phyloP scores from a whole-genome alignment of 2,113 vertebrate genomes.

The Bubalus kerabau region DNA sequence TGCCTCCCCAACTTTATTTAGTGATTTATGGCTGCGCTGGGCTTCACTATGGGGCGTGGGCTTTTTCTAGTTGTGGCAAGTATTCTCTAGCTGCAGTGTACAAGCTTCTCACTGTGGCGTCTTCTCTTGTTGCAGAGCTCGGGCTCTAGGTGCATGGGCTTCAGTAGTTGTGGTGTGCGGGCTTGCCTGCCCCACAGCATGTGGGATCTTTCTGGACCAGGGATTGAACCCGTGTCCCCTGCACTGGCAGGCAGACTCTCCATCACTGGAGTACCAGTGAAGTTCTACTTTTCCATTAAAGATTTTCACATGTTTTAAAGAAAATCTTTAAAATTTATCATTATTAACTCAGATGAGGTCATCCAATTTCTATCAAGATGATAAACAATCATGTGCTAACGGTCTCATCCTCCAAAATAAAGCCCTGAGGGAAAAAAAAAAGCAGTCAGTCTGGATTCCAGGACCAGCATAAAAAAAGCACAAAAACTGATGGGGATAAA shows the following conservation, averaged over 20 bases:
- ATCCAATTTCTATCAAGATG: not conserved
- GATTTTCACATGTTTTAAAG: not conserved
- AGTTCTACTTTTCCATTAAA: not conserved
- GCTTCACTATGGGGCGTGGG: not conserved
- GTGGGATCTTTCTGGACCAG: not conserved
- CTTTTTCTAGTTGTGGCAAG: not conserved
- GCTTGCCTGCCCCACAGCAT: not conserved
- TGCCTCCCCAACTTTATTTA: not conserved
- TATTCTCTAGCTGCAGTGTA: not conserved
- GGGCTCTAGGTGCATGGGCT: fast-evolving
- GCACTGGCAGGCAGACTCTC: not conserved
- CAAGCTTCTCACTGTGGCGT: not conserved
- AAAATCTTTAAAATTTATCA: not conserved
- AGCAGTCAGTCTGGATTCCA: not conserved
- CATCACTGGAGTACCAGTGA: not conserved
- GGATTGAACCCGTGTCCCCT: not conserved
- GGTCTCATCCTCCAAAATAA: not conserved
- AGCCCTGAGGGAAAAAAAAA: not conserved
- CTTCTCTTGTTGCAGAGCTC: not conserved
- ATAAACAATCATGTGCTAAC: not conserved
- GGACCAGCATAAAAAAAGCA: not conserved
- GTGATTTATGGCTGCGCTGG: not conserved
- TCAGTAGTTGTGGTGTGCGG: not conserved
- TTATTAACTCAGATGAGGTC: not conserved
- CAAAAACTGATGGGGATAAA: not conserved